phyloP scores from a whole-genome alignment of 1,140 invertebrate species.

The Neodiprion lecontei region DNA sequence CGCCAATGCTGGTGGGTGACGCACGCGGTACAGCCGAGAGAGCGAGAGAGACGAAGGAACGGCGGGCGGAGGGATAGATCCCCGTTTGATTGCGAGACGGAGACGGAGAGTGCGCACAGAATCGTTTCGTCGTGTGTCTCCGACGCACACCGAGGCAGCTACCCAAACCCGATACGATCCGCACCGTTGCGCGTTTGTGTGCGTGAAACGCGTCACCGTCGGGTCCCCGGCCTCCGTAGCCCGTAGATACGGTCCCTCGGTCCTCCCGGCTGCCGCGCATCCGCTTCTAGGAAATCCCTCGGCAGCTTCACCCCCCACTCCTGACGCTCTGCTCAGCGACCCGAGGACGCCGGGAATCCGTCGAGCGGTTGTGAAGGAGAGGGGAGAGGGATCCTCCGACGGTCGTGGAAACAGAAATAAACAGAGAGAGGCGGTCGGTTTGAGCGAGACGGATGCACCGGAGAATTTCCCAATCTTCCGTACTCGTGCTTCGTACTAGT shows the following conservation, averaged over 20 bases:
- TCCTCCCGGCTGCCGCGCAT: not conserved
- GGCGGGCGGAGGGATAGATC: too few species aligned
- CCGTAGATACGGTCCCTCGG: too few species aligned
- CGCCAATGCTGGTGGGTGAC: not conserved
- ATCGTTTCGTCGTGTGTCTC: not conserved
- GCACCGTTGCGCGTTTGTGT: not conserved
- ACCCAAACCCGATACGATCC: not conserved
- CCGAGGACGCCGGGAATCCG: not conserved
- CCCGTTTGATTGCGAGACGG: not conserved
- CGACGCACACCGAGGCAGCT: not conserved
- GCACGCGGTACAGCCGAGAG: not conserved
- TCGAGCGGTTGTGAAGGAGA: not conserved
- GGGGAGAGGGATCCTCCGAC: not conserved
- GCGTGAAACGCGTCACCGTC: not conserved
- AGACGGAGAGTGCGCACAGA: not conserved
- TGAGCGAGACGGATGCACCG: too few species aligned
- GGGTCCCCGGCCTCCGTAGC: not conserved
- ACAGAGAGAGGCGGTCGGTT: too few species aligned
- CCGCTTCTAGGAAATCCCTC: conserved; percentile 1
- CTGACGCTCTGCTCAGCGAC: not conserved
- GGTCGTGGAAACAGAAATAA: too few species aligned
- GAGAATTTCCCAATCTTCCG: too few species aligned
- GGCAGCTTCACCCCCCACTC: not conserved
- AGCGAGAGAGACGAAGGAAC: not conserved
- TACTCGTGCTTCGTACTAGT: too few species aligned